Evolutionary conservation across 92 coral and sea anemone genomes (phyloP).

Genomic region (Meandrina meandrites): DNA sequence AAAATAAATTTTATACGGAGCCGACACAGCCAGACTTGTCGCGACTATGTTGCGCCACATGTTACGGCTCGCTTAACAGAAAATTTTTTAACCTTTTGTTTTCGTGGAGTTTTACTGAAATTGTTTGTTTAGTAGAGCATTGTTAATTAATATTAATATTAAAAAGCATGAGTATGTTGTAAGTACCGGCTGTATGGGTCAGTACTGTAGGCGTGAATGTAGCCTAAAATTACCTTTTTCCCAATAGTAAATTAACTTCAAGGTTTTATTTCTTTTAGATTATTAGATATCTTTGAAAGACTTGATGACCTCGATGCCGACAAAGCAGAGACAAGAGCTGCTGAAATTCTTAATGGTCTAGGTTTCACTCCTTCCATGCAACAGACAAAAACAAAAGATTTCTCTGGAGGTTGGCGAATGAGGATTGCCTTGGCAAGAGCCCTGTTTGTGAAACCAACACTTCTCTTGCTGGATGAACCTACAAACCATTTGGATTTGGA

Average conservation of each 20-base stretch:
- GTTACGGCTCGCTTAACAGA: no score
- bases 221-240: no score
- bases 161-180: no score
- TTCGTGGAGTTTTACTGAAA: no score
- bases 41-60: no score
- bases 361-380: slow-evolving; percentile 95
- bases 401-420: slow-evolving; percentile 99
- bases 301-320: slow-evolving; percentile 97
- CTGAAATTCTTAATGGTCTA: slow-evolving; percentile 93
- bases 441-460: slow-evolving; percentile 87
- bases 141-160: no score
- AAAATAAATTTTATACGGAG: no score
- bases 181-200: no score
- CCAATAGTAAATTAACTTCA: background rate
- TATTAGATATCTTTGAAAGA: slow-evolving; percentile 91
- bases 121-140: no score
- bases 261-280: slow-evolving; percentile 35
- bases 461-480: slow-evolving; percentile 94
- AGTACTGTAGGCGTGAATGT: no score
- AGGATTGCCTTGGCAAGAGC: slow-evolving; percentile 96
- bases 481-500: slow-evolving; percentile 97
- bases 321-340: slow-evolving; percentile 85
- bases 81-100: no score
- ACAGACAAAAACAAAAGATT: slow-evolving; percentile 80
- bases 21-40: no score